A percentile compares a stretch with the other conserved stretches of the same genome.
These are phyloP conservation scores for Cyclophora punctaria DNA, from an alignment of 2,888 invertebrate genomes.

Conservation along the genomic window DNA sequence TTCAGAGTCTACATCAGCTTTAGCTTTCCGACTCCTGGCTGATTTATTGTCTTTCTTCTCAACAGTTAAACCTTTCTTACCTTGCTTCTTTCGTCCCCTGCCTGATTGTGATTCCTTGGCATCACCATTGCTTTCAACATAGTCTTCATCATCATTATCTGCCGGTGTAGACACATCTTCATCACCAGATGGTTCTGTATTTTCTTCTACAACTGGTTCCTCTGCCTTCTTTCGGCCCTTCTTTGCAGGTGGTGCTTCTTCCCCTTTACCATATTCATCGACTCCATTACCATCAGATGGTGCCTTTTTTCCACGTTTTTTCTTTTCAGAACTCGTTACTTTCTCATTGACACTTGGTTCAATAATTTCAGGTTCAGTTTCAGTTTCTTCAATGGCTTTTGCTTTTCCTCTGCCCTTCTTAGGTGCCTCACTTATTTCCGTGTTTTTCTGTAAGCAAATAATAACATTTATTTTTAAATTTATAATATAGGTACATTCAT, in stretches of 20 bases:
- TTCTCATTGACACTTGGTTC: conserved; percentile 20
- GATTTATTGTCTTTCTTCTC: conserved; percentile 30
- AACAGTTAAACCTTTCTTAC: conserved; percentile 44
- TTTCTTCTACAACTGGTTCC: conserved; percentile 36
- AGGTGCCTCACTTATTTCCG: conserved; percentile 48
- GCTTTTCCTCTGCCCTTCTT: conserved; percentile 58
- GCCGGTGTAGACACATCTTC: conserved; percentile 35
- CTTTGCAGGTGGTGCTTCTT: conserved; percentile 41
- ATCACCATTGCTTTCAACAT: conserved; percentile 42
- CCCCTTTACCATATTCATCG: conserved; percentile 37
- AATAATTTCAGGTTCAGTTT: conserved; percentile 23
- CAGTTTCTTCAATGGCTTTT: conserved; percentile 37
- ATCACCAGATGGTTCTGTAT: conserved; percentile 42
- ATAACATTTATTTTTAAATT: no score
- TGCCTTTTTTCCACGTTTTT: conserved; percentile 52
- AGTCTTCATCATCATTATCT: conserved; percentile 34
- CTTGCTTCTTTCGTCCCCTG: conserved; percentile 49
- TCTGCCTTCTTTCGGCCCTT: conserved; percentile 52
- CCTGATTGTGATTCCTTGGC: conserved; percentile 29
- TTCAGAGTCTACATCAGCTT: conserved; percentile 35
- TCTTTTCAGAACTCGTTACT: conserved; percentile 31
- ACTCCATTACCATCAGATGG: conserved; percentile 30
- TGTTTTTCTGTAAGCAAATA: conserved; percentile 49
- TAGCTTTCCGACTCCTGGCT: conserved; percentile 42
- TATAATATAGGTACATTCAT: no score